phyloP scores from a whole-genome alignment of 1,140 invertebrate genomes.

The Asobara japonica region DNA sequence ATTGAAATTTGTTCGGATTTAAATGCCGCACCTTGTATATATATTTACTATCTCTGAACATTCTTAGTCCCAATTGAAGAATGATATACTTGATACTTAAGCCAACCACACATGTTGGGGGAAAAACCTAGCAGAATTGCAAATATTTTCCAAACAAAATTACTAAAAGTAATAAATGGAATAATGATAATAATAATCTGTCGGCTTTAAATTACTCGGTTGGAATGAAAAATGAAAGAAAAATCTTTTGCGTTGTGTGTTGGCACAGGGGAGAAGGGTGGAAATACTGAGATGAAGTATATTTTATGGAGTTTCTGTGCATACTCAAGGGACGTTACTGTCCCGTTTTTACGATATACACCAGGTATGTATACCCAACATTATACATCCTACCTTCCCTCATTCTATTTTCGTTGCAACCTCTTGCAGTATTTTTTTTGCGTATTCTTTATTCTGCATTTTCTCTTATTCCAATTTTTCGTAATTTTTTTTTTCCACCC shows the following conservation, averaged over 20 bases:
- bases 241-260: constrained; percentile 6
- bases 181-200: constrained; percentile 37
- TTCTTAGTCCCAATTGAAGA: too few relatives aligned
- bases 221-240: constrained; percentile 29
- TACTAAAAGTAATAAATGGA: neutral
- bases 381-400: constrained; percentile 30
- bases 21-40: too few relatives aligned
- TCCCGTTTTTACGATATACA: constrained; percentile 36
- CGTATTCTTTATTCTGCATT: neutral
- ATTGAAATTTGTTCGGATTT: too few relatives aligned
- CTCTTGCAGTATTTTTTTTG: constrained; percentile 21
- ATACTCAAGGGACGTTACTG: constrained; percentile 43
- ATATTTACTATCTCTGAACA: too few relatives aligned
- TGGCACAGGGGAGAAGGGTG: neutral
- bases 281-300: constrained; percentile 28
- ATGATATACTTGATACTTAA: too few relatives aligned
- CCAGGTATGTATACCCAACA: constrained; percentile 26
- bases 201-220: constrained; percentile 35
- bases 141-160: constrained; percentile 9
- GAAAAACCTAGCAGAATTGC: too few relatives aligned
- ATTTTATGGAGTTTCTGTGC: constrained; percentile 43
- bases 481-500: neutral
- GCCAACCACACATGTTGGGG: too few relatives aligned
- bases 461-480: constrained; percentile 8
- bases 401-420: constrained; percentile 33